These are phyloP conservation scores for Chloropsis cyanopogon DNA, from an alignment of 2,113 vertebrate genomes.

Conservation along the genomic window DNA sequence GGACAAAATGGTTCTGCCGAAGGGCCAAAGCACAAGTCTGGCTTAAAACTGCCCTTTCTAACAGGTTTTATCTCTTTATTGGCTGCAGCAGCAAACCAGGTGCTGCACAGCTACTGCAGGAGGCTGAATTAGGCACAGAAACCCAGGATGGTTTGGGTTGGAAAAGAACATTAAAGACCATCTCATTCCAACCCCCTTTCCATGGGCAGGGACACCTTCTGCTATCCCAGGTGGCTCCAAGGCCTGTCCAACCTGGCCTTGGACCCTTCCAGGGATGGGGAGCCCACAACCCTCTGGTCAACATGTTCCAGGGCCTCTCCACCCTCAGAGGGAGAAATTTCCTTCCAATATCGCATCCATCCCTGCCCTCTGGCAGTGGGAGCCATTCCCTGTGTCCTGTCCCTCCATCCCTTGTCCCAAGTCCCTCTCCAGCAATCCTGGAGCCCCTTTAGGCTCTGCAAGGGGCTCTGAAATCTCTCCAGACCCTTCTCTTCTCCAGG, in stretches of 20 bases:
- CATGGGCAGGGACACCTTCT: background rate
- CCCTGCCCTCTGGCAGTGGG: background rate
- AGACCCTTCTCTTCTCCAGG: background rate
- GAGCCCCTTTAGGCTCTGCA: background rate
- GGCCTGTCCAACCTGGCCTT: fast-evolving
- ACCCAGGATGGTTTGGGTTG: background rate
- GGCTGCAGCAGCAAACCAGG: background rate
- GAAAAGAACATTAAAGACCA: background rate
- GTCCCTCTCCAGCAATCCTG: background rate
- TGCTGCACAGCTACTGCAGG: background rate
- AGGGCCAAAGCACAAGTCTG: background rate
- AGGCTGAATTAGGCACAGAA: background rate
- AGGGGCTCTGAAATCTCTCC: background rate
- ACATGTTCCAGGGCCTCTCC: fast-evolving
- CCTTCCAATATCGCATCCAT: fast-evolving
- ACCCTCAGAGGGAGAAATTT: background rate
- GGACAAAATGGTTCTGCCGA: background rate
- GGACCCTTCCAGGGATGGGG: background rate
- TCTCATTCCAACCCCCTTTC: background rate
- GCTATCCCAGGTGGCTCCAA: fast-evolving
- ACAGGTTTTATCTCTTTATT: background rate
- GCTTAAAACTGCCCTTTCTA: background rate
- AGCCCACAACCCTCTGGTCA: background rate
- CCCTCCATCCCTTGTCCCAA: background rate
- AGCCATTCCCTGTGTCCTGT: background rate